Evolutionary conservation across 2,113 vertebrate species (phyloP).

Genomic region (Pholis gunnellus): DNA sequence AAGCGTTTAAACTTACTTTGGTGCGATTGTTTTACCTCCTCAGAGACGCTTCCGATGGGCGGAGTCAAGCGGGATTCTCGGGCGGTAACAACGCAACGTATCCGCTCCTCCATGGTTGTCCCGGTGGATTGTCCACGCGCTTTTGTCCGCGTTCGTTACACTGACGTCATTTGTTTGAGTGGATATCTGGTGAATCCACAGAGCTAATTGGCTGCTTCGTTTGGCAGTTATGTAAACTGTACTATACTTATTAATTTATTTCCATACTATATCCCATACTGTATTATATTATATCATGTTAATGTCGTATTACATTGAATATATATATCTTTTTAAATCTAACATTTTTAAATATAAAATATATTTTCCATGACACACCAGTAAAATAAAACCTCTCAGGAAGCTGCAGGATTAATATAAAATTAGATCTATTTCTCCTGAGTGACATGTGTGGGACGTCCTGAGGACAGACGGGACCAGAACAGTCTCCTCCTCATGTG

Average conservation of each 20-base stretch:
- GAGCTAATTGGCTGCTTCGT: slow-evolving; percentile 54
- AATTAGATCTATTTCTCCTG: too few species aligned
- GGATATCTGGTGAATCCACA: background rate
- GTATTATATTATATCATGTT: background rate
- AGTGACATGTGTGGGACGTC: too few species aligned
- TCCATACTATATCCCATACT: background rate
- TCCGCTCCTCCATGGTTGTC: background rate
- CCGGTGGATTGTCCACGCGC: background rate
- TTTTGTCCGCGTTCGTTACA: background rate
- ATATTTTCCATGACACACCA: background rate
- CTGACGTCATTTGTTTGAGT: slow-evolving; percentile 35
- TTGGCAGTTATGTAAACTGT: background rate
- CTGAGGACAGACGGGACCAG: too few species aligned
- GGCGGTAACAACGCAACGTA: fast-evolving
- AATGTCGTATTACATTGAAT: background rate
- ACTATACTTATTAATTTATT: background rate
- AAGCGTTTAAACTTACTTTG: slow-evolving; percentile 26
- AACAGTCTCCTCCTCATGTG: too few species aligned
- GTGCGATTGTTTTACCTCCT: background rate
- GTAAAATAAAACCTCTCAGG: background rate
- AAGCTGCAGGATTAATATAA: background rate
- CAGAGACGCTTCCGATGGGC: background rate
- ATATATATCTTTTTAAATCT: too few species aligned
- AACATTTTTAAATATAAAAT: too few species aligned
- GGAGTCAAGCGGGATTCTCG: background rate